phyloP scores from a whole-genome alignment of 2,113 vertebrate species.

The Acinonyx jubatus region DNA sequence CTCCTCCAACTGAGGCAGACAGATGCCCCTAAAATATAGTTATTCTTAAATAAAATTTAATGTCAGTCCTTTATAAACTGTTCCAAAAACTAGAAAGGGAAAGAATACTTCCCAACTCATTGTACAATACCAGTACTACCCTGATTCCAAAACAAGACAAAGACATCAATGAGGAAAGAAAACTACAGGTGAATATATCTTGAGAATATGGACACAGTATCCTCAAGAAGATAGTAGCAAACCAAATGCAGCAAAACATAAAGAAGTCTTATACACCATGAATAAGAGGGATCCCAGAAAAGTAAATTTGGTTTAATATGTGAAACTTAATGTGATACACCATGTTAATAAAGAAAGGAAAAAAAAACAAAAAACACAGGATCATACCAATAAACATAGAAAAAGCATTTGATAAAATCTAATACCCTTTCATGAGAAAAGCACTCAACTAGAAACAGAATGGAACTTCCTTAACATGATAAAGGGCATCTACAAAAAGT shows the following conservation, averaged over 20 bases:
- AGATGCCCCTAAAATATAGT: constrained; percentile 7
- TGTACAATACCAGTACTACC: background rate
- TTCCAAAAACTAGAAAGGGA: constrained; percentile 4
- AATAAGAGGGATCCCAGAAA: background rate
- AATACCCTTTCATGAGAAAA: background rate
- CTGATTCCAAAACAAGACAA: background rate
- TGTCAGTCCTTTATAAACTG: constrained; percentile 19
- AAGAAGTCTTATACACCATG: background rate
- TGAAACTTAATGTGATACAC: background rate
- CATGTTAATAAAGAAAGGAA: background rate
- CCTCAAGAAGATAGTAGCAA: constrained; percentile 8
- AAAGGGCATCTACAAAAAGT: background rate
- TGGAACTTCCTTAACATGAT: background rate
- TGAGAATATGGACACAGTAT: constrained; percentile 3
- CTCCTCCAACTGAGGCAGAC: no score
- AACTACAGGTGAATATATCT: background rate
- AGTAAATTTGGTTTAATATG: constrained; percentile 34
- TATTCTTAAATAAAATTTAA: constrained; percentile 27
- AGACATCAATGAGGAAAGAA: background rate
- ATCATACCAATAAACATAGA: background rate
- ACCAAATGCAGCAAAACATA: constrained; percentile 32
- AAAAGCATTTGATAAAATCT: constrained; percentile 12
- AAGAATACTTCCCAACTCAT: background rate
- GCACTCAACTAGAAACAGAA: background rate
- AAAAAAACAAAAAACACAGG: background rate